Evolutionary conservation across 2,888 invertebrate species (phyloP).

Genomic region (Pristionchus japonicus): DNA sequence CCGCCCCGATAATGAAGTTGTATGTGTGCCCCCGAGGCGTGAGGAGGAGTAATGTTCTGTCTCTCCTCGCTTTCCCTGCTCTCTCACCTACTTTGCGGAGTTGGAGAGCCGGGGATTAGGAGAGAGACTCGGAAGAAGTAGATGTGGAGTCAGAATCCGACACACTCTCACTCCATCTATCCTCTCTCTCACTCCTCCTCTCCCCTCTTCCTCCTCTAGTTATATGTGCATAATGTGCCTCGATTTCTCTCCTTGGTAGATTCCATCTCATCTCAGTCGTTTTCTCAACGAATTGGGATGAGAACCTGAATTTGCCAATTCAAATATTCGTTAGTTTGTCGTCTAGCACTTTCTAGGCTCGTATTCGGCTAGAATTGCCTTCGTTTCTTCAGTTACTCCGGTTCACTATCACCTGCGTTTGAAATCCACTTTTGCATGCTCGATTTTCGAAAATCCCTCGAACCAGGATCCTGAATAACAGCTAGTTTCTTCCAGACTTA

Average conservation of each 20-base stretch:
- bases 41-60: not conserved
- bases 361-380: not conserved
- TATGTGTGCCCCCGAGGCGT: not conserved
- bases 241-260: not conserved
- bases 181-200: not conserved
- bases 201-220: conserved; percentile 21
- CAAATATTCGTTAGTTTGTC: not conserved
- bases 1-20: conserved; percentile 31
- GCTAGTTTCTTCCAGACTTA: not conserved
- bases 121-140: not conserved
- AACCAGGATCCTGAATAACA: not conserved
- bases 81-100: not conserved
- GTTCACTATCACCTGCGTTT: conserved; percentile 26
- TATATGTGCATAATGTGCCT: conserved; percentile 41
- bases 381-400: not conserved
- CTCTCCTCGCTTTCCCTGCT: not conserved
- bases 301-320: too few species aligned
- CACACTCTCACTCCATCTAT: not conserved
- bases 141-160: conserved; percentile 1
- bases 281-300: too few species aligned
- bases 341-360: conserved; percentile 31
- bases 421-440: not conserved
- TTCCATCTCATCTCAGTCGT: not conserved
- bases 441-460: conserved; percentile 19
- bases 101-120: not conserved